Percentiles rank a stretch among this genome's conserved stretches.
Conservation (phyloP, 2,797 vertebrate species). For the Tenualosa ilisha region DNA sequence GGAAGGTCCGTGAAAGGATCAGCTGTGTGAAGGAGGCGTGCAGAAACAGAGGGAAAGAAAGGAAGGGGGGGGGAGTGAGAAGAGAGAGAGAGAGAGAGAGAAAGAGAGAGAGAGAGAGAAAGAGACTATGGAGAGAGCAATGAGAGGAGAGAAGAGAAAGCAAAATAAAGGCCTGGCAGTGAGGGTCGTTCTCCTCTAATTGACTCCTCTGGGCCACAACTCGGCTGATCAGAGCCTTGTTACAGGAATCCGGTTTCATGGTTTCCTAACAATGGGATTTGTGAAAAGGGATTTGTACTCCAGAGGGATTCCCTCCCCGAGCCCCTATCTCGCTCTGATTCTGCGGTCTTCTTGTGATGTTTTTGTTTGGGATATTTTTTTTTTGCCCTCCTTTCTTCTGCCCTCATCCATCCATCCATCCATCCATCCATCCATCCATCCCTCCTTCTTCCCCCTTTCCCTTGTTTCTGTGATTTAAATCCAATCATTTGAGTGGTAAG, state of each 20-base stretch:
- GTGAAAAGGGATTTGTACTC: slow-evolving; percentile 78
- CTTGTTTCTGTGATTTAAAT: slow-evolving; percentile 69
- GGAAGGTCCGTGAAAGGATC: slow-evolving; percentile 59
- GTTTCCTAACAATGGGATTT: slow-evolving; percentile 83
- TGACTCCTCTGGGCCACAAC: slow-evolving; percentile 79
- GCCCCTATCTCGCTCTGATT: slow-evolving; percentile 63
- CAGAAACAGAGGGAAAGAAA: slow-evolving; percentile 26
- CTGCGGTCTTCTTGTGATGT: slow-evolving; percentile 61
- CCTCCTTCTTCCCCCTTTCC: not conserved
- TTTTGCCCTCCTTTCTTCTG: not conserved
- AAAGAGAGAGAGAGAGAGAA: slow-evolving; percentile 51
- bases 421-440: not conserved
- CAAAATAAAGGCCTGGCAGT: slow-evolving; percentile 63
- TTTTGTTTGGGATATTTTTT: slow-evolving; percentile 55
- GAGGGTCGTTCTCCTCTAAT: slow-evolving; percentile 77
- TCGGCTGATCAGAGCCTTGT: slow-evolving; percentile 81
- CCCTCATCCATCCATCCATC: not conserved
- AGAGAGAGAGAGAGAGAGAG: not conserved
- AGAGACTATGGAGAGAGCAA: slow-evolving; percentile 38
- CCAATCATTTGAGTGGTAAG: slow-evolving; percentile 69
- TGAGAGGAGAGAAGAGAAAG: slow-evolving; percentile 55
- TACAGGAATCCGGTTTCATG: slow-evolving; percentile 81
- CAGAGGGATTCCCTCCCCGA: slow-evolving; percentile 67
- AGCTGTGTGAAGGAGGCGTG: slow-evolving; percentile 59
- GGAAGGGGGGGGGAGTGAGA: slow-evolving; percentile 15